Evolutionary conservation across 2,888 invertebrate species (phyloP), one percentile per base, ranked within the genome.

Genomic region (Pimpla rufipes): DNA sequence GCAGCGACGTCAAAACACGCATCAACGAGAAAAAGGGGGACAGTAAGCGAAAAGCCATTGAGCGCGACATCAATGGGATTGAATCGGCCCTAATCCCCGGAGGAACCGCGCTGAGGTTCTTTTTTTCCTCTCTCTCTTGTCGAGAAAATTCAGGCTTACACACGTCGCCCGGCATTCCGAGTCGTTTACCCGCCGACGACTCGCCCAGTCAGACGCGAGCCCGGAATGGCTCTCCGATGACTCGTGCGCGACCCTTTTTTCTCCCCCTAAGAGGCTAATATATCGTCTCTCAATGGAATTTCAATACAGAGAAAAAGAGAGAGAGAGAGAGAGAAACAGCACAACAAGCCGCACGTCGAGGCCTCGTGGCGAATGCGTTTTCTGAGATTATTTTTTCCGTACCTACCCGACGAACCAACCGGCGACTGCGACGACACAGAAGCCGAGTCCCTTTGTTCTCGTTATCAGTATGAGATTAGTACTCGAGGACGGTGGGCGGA

Each of bases 1-100:
- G 85, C n/a, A n/a, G n/a, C 78, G 83, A 90, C 87, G 90, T 90
- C 90, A 90, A 89, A 90, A 90, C 88, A 91, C 85, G 84, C 85
- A 71, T 87, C 86, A 87, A 88, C 78, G 86, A 84, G 81, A 90
- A 88, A 89, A n/a, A n/a, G n/a, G 29, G 85, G 88, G 83, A 67
- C 42, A 37, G 70, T 42, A 67, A 68, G 55, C 45, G 68, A 57
- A 78, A 79, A 79, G 81, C 81, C 79, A 79, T 81, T 79, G 79
- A 76, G 70, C 8, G 42, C 23, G 35, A 57, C 66, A 76, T 84
- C 81, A 86, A 86, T 86, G 76, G 85, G 45, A 83, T 78, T 84
- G 79, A 37, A 35, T 21, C 78, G 66, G 71, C 52, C 55, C 55
- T 86, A 84, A 86, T 86, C 85, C 84, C 80, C 57, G 62, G 59